Evolutionary conservation across 2,797 vertebrate genomes (phyloP).

Genomic region (Furcifer pardalis): DNA sequence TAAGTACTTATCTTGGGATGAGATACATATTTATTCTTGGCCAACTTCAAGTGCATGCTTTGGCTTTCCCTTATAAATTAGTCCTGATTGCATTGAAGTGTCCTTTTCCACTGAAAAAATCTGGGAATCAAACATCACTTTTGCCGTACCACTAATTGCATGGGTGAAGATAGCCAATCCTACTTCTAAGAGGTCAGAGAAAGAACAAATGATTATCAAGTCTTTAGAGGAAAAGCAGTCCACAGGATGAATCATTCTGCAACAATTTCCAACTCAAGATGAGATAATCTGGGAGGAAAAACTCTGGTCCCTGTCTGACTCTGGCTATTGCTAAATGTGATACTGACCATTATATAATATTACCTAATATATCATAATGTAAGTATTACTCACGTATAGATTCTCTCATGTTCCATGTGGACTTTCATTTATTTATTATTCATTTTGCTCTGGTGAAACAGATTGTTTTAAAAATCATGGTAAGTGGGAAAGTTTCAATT

Average conservation of each 20-base stretch:
- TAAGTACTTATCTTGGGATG: rapidly evolving
- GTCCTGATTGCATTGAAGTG: not conserved
- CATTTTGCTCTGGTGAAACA: not conserved
- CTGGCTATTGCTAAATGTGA: not conserved
- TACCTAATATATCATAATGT: not conserved
- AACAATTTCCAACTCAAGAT: not conserved
- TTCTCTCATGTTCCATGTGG: constrained; percentile 18
- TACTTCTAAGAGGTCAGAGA: not conserved
- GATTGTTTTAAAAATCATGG: constrained; percentile 25
- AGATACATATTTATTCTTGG: not conserved
- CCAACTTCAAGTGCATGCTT: not conserved
- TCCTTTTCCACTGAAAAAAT: not conserved
- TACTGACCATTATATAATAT: not conserved
- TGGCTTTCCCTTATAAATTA: not conserved
- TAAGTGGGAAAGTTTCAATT: not conserved
- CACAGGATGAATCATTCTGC: not conserved
- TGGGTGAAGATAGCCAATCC: not conserved
- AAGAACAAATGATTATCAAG: not conserved
- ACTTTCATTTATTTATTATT: not conserved
- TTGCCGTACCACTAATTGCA: not conserved
- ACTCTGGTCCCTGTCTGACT: not conserved
- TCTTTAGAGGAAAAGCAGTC: not conserved
- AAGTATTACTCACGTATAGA: not conserved
- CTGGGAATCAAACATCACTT: not conserved
- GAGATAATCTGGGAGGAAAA: not conserved